These are phyloP conservation scores for Campoplex nolae DNA, from an alignment of 2,888 invertebrate genomes.

Conservation along the genomic window DNA sequence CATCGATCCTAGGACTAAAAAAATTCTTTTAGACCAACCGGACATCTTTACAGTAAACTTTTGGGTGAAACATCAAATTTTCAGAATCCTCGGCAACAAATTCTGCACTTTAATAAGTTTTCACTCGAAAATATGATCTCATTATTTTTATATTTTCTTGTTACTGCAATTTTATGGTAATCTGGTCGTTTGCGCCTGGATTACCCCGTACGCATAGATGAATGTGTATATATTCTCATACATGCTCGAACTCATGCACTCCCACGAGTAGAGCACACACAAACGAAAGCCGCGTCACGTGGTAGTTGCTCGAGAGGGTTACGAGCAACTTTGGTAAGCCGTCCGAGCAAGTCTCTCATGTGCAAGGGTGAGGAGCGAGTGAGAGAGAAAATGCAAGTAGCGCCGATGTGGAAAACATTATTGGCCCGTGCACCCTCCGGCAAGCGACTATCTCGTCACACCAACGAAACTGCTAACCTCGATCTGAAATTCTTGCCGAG, in stretches of 20 bases:
- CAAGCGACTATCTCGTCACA: conserved; percentile 46
- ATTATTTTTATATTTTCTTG: background rate
- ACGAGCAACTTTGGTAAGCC: conserved; percentile 69
- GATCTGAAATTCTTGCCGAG: conserved; percentile 50
- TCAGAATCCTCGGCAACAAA: background rate
- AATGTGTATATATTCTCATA: conserved; percentile 27
- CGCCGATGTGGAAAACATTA: conserved; percentile 66
- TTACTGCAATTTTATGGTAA: too few species aligned
- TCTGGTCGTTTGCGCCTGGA: conserved; percentile 13
- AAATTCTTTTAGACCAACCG: background rate
- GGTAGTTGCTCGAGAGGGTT: conserved; percentile 59
- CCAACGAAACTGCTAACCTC: conserved; percentile 42
- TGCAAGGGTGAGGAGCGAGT: conserved; percentile 65
- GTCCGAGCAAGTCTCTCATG: conserved; percentile 68
- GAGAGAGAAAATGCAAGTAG: conserved; percentile 26
- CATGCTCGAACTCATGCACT: conserved; percentile 57
- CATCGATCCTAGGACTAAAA: background rate
- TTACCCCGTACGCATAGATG: background rate
- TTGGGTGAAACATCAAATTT: background rate
- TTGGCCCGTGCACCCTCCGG: conserved; percentile 51
- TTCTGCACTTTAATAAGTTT: background rate
- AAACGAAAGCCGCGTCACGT: conserved; percentile 39
- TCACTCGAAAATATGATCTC: background rate
- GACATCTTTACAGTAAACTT: background rate
- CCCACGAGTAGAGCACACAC: conserved; percentile 38